Evolutionary conservation across 2,113 vertebrate species (phyloP), one percentile per base, ranked within the genome.

Genomic region (Scomber japonicus): DNA sequence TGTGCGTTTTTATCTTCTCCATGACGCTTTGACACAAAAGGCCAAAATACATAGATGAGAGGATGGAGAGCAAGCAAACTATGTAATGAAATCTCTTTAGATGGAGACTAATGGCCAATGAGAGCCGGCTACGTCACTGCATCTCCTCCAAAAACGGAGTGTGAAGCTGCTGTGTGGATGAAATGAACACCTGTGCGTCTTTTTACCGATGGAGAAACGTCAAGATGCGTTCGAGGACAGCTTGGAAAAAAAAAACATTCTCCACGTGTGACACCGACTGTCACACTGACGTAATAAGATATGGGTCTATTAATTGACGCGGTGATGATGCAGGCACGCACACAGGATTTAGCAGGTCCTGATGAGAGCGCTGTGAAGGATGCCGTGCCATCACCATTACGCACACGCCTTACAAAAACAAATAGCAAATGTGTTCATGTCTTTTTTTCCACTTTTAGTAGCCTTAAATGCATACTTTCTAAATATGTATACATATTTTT

Each of bases 121-220:
- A 79, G 27, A 69, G 35, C 44, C 0, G 55, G 44, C 17, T 17
- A 87, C 80, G 81, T 73, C 46, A 53, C 45, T 16, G 24, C 56
- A 27, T 27, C 11, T 14, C 64, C 14, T 27, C 24, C 24, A 27
- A 27, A 27, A 27, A 27, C 24, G 24, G 10, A 7, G 51, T 1
- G 49, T 4, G 64, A 59, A 16, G 48, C 46, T 9, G 73, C 73
- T 3, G 44, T n/a, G 65, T 27, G 24, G 24, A 27, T 27, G 11
- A 11, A 45, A 63, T 16, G 60, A 82, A 53, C 88, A 92, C 91
- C 88, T 92, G 90, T 46, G 78, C 7, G 57, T 35, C 70, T 60
- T 48, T 40, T 40, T 7, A 3, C n/a, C 11, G 51, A 50, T 7
- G 60, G 49, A 17, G 60, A 4, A 24, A 57, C 46, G 57, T 55